Evolutionary conservation across 2,888 invertebrate genomes (phyloP).

Genomic region (Spodoptera exigua): DNA sequence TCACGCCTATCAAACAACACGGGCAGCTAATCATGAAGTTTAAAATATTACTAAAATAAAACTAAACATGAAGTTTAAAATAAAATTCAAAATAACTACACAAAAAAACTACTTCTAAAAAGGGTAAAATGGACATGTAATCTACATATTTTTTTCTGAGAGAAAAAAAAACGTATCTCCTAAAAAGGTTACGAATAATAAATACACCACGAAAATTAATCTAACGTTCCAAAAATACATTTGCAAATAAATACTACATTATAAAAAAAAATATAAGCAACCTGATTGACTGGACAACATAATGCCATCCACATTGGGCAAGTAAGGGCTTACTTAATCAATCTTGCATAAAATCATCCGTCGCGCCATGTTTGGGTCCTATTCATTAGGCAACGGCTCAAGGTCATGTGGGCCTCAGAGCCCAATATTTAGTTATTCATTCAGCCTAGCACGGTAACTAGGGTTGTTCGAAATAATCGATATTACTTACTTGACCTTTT

Average conservation of each 20-base stretch:
- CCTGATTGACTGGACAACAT: slow-evolving; percentile 1
- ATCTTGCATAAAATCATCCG: slow-evolving; percentile 41
- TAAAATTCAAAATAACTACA: no score
- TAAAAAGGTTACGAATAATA: no score
- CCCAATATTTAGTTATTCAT: slow-evolving; percentile 43
- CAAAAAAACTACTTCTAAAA: no score
- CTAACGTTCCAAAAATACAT: no score
- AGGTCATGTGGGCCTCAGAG: slow-evolving; percentile 32
- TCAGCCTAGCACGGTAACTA: slow-evolving; percentile 26
- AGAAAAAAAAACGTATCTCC: no score
- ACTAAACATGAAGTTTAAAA: no score
- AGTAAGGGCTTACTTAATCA: slow-evolving; percentile 23
- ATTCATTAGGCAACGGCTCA: slow-evolving; percentile 33
- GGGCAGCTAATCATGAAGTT: no score
- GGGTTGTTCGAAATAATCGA: slow-evolving; percentile 35
- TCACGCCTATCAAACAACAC: no score
- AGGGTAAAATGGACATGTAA: no score
- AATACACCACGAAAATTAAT: no score
- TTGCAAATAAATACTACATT: background rate
- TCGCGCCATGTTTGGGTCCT: slow-evolving; percentile 28
- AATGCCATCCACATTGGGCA: slow-evolving; percentile 1
- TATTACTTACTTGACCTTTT: slow-evolving; percentile 22
- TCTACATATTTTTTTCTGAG: no score
- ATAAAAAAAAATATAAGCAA: slow-evolving; percentile 2
- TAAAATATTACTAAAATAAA: no score